Evolutionary conservation across 2,797 vertebrate genomes (phyloP), one percentile per base, ranked within the genome.

Genomic region (Ctenochaetus hawaiiensis): DNA sequence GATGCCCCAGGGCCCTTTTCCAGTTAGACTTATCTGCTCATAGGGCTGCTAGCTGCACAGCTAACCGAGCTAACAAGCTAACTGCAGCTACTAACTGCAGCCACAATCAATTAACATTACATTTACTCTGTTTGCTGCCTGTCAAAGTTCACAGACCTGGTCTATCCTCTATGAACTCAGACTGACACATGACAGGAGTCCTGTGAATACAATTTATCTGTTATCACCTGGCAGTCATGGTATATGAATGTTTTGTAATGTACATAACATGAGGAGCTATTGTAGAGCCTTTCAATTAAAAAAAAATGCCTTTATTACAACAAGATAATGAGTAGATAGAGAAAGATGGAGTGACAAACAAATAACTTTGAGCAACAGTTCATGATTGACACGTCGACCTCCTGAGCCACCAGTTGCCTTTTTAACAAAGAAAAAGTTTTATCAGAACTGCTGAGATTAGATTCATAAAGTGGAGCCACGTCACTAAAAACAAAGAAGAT

Each of bases 401-500:
- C 14, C 7, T 18, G 5, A 30, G 34, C 20, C 45, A 49, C 47
- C 4, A 18, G 11, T 2, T 58, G 26, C 51, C 17, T 18, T 12
- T 57, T 17, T 37, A 41, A 8, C 8, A 37, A 17, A 22, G 7
- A 56, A 68, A 83, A 9, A 60, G 17, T 30, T 45, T 20, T 18
- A 0, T 17, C 17, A 49, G 65, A 67, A n/a, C 17, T 52, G 41
- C 61, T 60, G 47, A 71, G n/a, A 23, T 14, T 37, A n/a, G 26
- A 62, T 20, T 54, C 12, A 66, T 48, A 17, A 53, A 61, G 22
- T 52, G 22, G 10, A 57, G 11, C 26, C 63, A 45, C 58, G 49
- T 66, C 49, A 51, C 12, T 30, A 10, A 43, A 56, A 37, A 64
- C 22, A n/a, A 61, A 37, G 47, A 49, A 44, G 59, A 49, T 45